phyloP scores from a whole-genome alignment of 37 sponge, comb jelly and placozoan genomes.

The Spongilla lacustris region DNA sequence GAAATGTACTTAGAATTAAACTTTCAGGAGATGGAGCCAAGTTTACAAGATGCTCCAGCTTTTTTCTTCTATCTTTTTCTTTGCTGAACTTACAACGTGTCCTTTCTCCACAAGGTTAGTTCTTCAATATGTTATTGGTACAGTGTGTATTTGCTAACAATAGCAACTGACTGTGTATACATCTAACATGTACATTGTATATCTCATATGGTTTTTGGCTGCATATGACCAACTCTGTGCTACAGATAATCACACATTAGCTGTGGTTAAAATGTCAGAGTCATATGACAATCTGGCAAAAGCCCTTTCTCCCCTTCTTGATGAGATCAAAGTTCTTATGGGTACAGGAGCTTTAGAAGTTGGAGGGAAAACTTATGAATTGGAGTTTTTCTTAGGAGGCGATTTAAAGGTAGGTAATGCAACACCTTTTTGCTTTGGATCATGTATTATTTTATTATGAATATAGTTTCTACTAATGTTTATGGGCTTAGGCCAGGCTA shows the following conservation, averaged over 20 bases:
- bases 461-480: constrained; percentile 31
- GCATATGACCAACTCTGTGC: background rate
- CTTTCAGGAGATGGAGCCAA: constrained; percentile 34
- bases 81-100: constrained; percentile 12
- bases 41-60: constrained; percentile 12
- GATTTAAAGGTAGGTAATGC: constrained; percentile 29
- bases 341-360: background rate
- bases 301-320: background rate
- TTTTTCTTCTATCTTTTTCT: constrained; percentile 17
- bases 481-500: constrained; percentile 23
- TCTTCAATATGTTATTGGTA: too few species aligned
- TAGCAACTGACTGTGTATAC: background rate
- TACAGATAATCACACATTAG: background rate
- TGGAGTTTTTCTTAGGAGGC: constrained; percentile 15
- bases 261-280: background rate
- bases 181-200: background rate
- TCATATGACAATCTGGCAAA: background rate
- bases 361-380: background rate
- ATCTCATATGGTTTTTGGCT: background rate
- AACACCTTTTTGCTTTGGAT: too few species aligned
- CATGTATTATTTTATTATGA: background rate
- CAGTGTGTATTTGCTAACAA: background rate
- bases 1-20: background rate
- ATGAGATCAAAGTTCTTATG: background rate
- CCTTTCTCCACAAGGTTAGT: constrained; percentile 7